phyloP scores from a whole-genome alignment of 2,797 vertebrate genomes.

The Pseudochromis fuscus region DNA sequence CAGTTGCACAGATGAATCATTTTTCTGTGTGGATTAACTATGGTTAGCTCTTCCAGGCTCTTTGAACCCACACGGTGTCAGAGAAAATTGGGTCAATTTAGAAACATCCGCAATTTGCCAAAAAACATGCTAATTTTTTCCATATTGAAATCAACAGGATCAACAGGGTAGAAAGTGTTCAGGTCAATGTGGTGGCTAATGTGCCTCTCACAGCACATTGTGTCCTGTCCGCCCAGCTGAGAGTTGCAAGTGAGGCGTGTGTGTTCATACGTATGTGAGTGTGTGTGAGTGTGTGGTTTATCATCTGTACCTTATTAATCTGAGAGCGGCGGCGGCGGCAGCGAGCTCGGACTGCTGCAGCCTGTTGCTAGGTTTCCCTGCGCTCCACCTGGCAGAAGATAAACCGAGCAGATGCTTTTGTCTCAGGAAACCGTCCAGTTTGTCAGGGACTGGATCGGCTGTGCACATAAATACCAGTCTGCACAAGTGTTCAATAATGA shows the following conservation, averaged over 20 bases:
- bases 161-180: conserved; percentile 30
- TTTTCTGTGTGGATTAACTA: conserved; percentile 27
- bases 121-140: conserved; percentile 33
- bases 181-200: conserved; percentile 38
- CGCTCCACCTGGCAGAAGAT: conserved; percentile 59
- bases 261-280: conserved; percentile 11
- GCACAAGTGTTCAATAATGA: not conserved
- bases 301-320: conserved; percentile 35
- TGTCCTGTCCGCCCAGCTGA: conserved; percentile 44
- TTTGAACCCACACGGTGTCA: conserved; percentile 41
- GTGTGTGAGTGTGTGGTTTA: conserved; percentile 17
- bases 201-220: conserved; percentile 33
- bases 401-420: conserved; percentile 50
- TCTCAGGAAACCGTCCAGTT: conserved; percentile 51
- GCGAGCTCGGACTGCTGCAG: conserved; percentile 49
- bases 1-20: conserved; percentile 43
- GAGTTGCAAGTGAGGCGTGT: conserved; percentile 1
- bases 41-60: not conserved
- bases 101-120: conserved; percentile 1
- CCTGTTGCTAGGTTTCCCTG: conserved; percentile 80
- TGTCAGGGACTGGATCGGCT: conserved; percentile 11
- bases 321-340: conserved; percentile 19
- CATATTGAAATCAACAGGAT: conserved; percentile 25
- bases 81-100: conserved; percentile 34
- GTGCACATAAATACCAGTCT: not conserved